Conservation (phyloP, 2,797 vertebrate genomes). For the Sebastes iracundus region DNA sequence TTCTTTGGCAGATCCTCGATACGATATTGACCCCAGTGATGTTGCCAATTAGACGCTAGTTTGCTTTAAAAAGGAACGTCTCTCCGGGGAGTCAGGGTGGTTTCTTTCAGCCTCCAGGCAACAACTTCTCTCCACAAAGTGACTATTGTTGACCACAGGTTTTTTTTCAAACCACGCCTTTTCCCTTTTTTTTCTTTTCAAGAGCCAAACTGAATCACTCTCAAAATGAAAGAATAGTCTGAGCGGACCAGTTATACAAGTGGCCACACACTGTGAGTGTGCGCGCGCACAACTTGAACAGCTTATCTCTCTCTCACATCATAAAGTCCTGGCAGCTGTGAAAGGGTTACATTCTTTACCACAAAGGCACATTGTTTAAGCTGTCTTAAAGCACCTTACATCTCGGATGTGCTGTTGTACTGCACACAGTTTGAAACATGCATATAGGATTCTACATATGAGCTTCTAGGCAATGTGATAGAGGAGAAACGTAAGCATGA, state of each 20-base stretch:
- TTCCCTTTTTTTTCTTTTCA: constrained; percentile 7
- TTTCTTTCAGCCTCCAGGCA: constrained; percentile 50
- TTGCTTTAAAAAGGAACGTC: constrained; percentile 46
- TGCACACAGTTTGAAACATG: neutral
- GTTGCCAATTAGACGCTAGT: constrained; percentile 67
- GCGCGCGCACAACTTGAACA: constrained; percentile 7
- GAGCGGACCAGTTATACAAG: constrained; percentile 42
- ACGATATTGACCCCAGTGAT: constrained; percentile 55
- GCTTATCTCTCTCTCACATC: constrained; percentile 66
- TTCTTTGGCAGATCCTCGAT: constrained; percentile 56
- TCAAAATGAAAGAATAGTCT: constrained; percentile 60
- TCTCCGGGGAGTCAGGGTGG: constrained; percentile 43
- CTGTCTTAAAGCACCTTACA: neutral
- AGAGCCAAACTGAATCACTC: constrained; percentile 53
- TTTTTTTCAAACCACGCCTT: neutral
- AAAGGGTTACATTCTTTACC: constrained; percentile 48
- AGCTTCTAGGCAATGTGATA: neutral
- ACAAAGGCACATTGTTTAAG: constrained; percentile 29
- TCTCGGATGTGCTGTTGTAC: neutral
- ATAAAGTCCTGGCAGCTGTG: constrained; percentile 35
- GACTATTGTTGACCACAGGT: constrained; percentile 58
- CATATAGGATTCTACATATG: neutral
- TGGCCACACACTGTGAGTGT: constrained; percentile 34
- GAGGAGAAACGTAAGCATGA: neutral
- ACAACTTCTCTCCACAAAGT: constrained; percentile 45